A percentile compares a stretch with the other conserved stretches of the same genome.
phyloP scores from a whole-genome alignment of 2,113 vertebrate species.

The Maccullochella peelii region DNA sequence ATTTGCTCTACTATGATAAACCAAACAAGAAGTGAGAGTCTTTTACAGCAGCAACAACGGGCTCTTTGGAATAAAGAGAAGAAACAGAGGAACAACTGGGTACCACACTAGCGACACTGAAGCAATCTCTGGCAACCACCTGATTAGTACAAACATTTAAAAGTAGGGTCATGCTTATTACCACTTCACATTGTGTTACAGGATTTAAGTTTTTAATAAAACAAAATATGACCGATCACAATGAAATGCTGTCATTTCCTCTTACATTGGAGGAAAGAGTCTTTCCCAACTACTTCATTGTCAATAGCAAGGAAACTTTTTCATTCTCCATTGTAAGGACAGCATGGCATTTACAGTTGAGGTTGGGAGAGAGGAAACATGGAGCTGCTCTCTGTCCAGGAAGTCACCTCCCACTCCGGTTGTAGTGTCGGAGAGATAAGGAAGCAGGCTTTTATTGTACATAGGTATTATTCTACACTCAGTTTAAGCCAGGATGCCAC shows the following conservation, averaged over 20 bases:
- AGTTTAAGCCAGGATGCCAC: not conserved
- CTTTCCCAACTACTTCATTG: not conserved
- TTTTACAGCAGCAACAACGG: not conserved
- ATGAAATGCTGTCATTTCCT: not conserved
- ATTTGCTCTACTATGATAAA: not conserved
- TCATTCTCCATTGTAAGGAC: conserved; percentile 33
- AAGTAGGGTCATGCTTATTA: not conserved
- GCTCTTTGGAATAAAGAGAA: not conserved
- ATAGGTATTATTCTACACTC: conserved; percentile 23
- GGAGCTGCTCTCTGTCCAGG: conserved; percentile 64
- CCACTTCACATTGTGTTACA: not conserved
- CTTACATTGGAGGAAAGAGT: not conserved
- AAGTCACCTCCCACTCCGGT: conserved; percentile 71
- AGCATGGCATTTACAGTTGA: conserved; percentile 39
- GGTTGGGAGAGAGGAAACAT: conserved; percentile 65
- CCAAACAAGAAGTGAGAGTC: not conserved
- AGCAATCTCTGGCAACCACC: too few relatives aligned
- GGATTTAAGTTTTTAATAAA: not conserved
- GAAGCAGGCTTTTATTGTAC: conserved; percentile 40
- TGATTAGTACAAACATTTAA: not conserved
- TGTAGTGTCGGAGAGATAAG: conserved; percentile 65
- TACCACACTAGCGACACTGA: not conserved
- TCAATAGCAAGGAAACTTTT: conserved; percentile 31
- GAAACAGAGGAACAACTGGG: not conserved
- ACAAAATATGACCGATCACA: not conserved